These are phyloP conservation scores for Rotaria macrura DNA, from an alignment of 2,888 invertebrate genomes.

Conservation along the genomic window DNA sequence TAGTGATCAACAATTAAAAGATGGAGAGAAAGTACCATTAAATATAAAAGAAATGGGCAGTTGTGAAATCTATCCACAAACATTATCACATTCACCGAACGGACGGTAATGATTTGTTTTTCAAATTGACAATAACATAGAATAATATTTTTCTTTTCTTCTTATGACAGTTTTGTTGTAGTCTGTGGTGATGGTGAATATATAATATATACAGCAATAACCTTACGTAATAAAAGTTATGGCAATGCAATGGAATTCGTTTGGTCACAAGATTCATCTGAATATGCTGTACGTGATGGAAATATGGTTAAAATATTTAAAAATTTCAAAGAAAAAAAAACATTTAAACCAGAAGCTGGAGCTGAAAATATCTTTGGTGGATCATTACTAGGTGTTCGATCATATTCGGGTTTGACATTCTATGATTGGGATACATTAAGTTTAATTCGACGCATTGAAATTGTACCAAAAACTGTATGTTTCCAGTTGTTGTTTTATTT, in stretches of 20 bases:
- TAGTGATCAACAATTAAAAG: conserved; percentile 59
- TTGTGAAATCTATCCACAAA: conserved; percentile 97
- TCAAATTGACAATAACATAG: neutral
- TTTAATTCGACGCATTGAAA: conserved; percentile 85
- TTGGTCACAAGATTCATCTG: conserved; percentile 86
- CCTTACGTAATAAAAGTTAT: conserved; percentile 91
- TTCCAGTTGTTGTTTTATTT: neutral
- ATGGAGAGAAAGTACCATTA: conserved; percentile 81
- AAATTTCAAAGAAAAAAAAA: conserved; percentile 91
- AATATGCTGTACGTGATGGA: conserved; percentile 68
- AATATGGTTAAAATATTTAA: conserved; percentile 69
- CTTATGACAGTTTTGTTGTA: conserved; percentile 68
- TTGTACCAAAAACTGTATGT: conserved; percentile 60
- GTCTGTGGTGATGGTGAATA: conserved; percentile 99
- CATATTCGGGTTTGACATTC: conserved; percentile 79
- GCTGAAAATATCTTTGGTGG: conserved; percentile 72
- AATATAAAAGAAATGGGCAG: conserved; percentile 97
- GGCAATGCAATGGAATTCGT: conserved; percentile 97
- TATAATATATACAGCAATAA: conserved; percentile 99
- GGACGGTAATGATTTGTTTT: conserved; percentile 56
- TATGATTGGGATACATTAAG: conserved; percentile 94
- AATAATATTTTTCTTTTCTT: neutral
- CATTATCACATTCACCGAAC: conserved; percentile 93
- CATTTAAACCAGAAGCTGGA: conserved; percentile 88
- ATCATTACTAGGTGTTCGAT: conserved; percentile 75